Evolutionary conservation across 2,113 vertebrate genomes (phyloP).

Genomic region (Lamprologus speciosus): DNA sequence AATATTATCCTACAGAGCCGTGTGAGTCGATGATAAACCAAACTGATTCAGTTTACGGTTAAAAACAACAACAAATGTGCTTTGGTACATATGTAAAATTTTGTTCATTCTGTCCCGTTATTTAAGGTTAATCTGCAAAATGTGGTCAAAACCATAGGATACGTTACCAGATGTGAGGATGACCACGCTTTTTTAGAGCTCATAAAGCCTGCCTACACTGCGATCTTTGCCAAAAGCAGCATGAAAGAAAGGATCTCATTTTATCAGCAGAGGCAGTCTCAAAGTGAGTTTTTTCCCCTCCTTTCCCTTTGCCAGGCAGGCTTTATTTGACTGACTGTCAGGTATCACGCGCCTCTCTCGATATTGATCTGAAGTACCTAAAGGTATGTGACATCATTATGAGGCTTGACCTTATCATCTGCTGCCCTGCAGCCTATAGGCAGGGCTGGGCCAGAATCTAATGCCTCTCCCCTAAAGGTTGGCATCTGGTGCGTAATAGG

Average conservation of each 20-base stretch:
- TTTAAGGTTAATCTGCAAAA: neutral
- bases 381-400: constrained; percentile 76
- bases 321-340: constrained; percentile 72
- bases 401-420: constrained; percentile 72
- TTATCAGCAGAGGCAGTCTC: constrained; percentile 62
- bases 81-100: neutral
- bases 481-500: constrained; percentile 52
- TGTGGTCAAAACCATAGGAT: neutral
- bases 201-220: constrained; percentile 20
- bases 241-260: constrained; percentile 39
- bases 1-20: neutral
- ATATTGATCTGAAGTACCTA: constrained; percentile 73
- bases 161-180: neutral
- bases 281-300: constrained; percentile 20
- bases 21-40: neutral
- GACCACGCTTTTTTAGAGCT: neutral
- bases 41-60: neutral
- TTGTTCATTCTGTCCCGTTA: neutral
- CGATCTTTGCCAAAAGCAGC: constrained; percentile 47
- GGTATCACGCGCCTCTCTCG: constrained; percentile 50
- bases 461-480: constrained; percentile 36
- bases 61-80: neutral
- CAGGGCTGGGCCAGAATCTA: constrained; percentile 33
- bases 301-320: constrained; percentile 22
- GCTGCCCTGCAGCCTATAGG: constrained; percentile 67